phyloP scores from a whole-genome alignment of 1,140 invertebrate species.

The Dreissena polymorpha region DNA sequence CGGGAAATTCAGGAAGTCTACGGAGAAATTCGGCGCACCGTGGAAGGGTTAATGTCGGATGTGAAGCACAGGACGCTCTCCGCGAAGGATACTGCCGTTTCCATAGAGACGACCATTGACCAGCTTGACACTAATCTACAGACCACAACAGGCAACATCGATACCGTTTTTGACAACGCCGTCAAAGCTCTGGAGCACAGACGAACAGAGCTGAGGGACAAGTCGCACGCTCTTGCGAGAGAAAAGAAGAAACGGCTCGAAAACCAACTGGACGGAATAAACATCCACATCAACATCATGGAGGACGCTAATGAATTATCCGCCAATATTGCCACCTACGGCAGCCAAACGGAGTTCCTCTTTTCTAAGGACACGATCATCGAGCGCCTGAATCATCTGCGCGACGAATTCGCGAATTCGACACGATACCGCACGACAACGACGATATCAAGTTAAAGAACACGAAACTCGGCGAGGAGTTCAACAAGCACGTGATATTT shows the following conservation, averaged over 20 bases:
- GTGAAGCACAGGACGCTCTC: slow-evolving; percentile 52
- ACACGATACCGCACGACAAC: slow-evolving; percentile 48
- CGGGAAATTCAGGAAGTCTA: slow-evolving; percentile 51
- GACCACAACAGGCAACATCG: no score
- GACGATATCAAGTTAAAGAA: slow-evolving; percentile 48
- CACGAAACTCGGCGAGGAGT: slow-evolving; percentile 38
- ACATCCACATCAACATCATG: slow-evolving; percentile 34
- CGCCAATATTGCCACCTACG: slow-evolving; percentile 29
- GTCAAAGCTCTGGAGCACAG: slow-evolving; percentile 39
- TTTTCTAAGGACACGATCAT: slow-evolving; percentile 44
- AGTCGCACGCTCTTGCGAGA: slow-evolving; percentile 16
- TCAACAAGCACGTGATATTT: slow-evolving; percentile 30
- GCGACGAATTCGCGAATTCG: slow-evolving; percentile 52
- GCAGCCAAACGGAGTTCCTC: slow-evolving; percentile 34
- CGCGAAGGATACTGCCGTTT: slow-evolving; percentile 33
- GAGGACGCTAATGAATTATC: slow-evolving; percentile 47
- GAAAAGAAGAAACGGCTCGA: slow-evolving; percentile 49
- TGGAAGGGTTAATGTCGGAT: slow-evolving; percentile 48
- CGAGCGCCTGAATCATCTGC: slow-evolving; percentile 33
- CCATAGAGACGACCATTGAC: slow-evolving; percentile 43
- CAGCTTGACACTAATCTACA: slow-evolving; percentile 22
- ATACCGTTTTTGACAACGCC: slow-evolving; percentile 26
- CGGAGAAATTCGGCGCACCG: slow-evolving; percentile 23
- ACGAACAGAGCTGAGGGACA: slow-evolving; percentile 37
- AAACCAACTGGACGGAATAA: slow-evolving; percentile 38